phyloP scores from a whole-genome alignment of 2,797 vertebrate species.

The Sphenodon punctatus region DNA sequence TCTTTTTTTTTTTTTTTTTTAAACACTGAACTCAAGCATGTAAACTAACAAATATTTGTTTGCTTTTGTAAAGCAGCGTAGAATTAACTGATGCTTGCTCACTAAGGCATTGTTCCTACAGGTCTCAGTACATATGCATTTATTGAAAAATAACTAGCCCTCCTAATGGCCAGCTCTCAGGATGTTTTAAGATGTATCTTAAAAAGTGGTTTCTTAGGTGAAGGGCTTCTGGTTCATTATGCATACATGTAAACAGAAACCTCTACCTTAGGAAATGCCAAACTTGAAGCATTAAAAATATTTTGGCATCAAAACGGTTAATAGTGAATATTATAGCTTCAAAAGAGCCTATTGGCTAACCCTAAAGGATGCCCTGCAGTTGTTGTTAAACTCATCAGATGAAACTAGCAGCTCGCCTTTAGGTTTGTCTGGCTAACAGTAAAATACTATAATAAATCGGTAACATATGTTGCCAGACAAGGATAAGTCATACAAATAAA shows the following conservation, averaged over 20 bases:
- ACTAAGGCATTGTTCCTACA: background rate
- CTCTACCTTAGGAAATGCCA: conserved; percentile 38
- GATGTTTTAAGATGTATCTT: background rate
- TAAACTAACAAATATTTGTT: conserved; percentile 27
- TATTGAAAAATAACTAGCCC: conserved; percentile 3
- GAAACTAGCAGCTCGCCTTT: conserved; percentile 77
- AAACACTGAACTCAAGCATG: too few species aligned
- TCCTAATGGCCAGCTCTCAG: background rate
- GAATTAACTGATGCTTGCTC: conserved; percentile 21
- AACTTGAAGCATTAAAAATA: conserved; percentile 50
- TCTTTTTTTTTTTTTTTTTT: too few species aligned
- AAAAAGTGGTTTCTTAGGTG: conserved; percentile 22
- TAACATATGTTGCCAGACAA: conserved; percentile 78
- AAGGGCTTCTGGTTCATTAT: conserved; percentile 33
- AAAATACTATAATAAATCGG: conserved; percentile 77
- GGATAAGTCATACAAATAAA: conserved; percentile 76
- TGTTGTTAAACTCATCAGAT: conserved; percentile 80
- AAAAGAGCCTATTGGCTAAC: conserved; percentile 78
- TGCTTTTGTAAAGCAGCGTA: conserved; percentile 27
- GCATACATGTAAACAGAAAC: conserved; percentile 18
- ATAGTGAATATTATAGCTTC: conserved; percentile 78
- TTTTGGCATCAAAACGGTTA: conserved; percentile 77
- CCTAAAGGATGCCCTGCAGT: conserved; percentile 79
- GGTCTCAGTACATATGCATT: background rate
- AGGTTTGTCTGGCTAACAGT: conserved; percentile 77